These are phyloP conservation scores for Barypeithes pellucidus DNA, from an alignment of 2,888 invertebrate species.

Conservation along the genomic window DNA sequence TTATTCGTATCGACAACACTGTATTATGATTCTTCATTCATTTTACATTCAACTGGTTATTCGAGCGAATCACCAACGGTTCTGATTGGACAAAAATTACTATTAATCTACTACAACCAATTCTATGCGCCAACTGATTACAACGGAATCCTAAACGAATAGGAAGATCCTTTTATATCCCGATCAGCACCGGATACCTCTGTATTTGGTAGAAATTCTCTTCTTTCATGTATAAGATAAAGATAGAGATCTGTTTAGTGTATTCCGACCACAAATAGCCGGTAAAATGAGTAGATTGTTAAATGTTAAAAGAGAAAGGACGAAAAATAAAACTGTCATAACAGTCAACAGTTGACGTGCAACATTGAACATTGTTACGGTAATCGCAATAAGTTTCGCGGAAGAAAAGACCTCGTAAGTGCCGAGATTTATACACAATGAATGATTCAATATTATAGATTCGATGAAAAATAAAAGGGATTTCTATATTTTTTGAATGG, in stretches of 20 bases:
- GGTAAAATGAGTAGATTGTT: background rate
- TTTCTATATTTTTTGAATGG: background rate
- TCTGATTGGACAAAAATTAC: constrained; percentile 1
- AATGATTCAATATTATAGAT: constrained; percentile 25
- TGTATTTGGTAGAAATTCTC: background rate
- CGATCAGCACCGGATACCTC: background rate
- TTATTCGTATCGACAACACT: background rate
- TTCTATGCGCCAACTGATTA: background rate
- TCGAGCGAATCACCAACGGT: background rate
- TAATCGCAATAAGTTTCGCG: constrained; percentile 10
- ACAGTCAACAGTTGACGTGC: constrained; percentile 51
- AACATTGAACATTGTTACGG: constrained; percentile 15
- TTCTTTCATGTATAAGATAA: background rate
- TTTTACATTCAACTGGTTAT: background rate
- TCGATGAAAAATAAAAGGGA: constrained; percentile 4
- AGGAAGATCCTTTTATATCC: background rate
- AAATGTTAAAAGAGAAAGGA: constrained; percentile 34
- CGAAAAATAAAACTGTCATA: constrained; percentile 33
- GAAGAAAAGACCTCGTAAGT: constrained; percentile 31
- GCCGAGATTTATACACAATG: constrained; percentile 26
- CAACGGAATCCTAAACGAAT: constrained; percentile 2
- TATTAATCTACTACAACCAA: background rate
- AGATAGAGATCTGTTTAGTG: background rate
- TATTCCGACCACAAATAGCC: too few relatives aligned
- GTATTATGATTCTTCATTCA: background rate